Evolutionary conservation across 2,888 invertebrate genomes (phyloP).

Genomic region (Epistrophe eligans): DNA sequence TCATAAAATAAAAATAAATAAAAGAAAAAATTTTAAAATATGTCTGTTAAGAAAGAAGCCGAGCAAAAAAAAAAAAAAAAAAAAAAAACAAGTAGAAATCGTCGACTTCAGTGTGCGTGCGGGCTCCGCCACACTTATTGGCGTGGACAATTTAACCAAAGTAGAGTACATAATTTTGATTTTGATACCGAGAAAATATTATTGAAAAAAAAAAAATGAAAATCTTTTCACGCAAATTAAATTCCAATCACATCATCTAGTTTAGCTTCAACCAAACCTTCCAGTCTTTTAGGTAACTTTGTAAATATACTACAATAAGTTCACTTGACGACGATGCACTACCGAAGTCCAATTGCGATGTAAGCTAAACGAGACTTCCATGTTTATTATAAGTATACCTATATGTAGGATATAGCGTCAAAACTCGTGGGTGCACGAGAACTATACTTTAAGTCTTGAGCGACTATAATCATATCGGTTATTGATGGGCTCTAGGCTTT

Average conservation of each 20-base stretch:
- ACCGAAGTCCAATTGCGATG: not conserved
- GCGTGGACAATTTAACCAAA: slow-evolving; percentile 66
- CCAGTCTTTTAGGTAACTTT: slow-evolving; percentile 26
- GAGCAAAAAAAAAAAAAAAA: slow-evolving; percentile 6
- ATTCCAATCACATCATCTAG: slow-evolving; percentile 71
- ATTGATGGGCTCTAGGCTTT: not conserved
- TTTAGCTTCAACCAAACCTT: slow-evolving; percentile 62
- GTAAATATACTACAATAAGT: not conserved
- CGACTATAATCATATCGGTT: not conserved
- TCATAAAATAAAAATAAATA: slow-evolving; percentile 2
- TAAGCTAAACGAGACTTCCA: not conserved
- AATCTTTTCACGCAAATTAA: slow-evolving; percentile 69
- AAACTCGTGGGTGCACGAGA: too few relatives aligned
- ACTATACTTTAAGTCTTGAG: not conserved
- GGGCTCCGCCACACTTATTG: slow-evolving; percentile 58
- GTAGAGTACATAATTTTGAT: slow-evolving; percentile 4
- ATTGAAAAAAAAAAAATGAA: slow-evolving; percentile 54
- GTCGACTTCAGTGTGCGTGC: slow-evolving; percentile 47
- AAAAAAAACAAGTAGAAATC: slow-evolving; percentile 62
- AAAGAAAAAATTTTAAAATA: not conserved
- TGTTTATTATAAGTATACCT: too few relatives aligned
- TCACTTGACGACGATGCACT: not conserved
- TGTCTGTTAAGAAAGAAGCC: not conserved
- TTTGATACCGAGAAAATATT: slow-evolving; percentile 60
- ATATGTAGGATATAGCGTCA: too few relatives aligned